These are phyloP conservation scores for Macrophya alboannulata DNA, from an alignment of 2,888 invertebrate species.

Conservation along the genomic window DNA sequence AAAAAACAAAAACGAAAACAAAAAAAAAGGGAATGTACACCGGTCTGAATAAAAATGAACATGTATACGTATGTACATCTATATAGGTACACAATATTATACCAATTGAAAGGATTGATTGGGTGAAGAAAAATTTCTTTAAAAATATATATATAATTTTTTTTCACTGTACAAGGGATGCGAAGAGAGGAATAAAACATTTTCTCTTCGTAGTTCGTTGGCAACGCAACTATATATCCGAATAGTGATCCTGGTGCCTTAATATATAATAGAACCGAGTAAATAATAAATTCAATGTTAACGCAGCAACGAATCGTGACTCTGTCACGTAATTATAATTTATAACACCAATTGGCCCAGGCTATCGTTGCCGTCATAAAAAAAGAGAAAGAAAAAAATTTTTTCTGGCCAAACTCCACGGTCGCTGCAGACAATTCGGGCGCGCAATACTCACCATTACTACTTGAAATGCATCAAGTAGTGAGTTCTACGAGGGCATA, in stretches of 20 bases:
- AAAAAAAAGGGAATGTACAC: neutral
- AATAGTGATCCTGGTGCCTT: neutral
- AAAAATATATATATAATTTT: neutral
- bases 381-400: neutral
- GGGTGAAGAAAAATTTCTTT: neutral
- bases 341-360: conserved; percentile 38
- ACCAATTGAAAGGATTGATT: neutral
- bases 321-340: conserved; percentile 51
- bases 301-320: conserved; percentile 26
- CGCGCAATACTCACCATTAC: neutral
- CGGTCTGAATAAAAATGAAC: neutral
- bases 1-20: neutral
- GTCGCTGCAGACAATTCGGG: neutral
- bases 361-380: neutral
- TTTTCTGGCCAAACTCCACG: conserved; percentile 27
- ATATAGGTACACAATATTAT: neutral
- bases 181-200: neutral
- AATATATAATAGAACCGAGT: neutral
- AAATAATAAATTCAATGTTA: conserved; percentile 27
- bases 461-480: conserved; percentile 17
- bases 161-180: neutral
- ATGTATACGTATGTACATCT: neutral
- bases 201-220: neutral
- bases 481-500: neutral
- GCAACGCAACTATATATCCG: neutral